Base-by-base conservation (phyloP, 2,888 invertebrate genomes). In the Euzetes globulus region DNA sequence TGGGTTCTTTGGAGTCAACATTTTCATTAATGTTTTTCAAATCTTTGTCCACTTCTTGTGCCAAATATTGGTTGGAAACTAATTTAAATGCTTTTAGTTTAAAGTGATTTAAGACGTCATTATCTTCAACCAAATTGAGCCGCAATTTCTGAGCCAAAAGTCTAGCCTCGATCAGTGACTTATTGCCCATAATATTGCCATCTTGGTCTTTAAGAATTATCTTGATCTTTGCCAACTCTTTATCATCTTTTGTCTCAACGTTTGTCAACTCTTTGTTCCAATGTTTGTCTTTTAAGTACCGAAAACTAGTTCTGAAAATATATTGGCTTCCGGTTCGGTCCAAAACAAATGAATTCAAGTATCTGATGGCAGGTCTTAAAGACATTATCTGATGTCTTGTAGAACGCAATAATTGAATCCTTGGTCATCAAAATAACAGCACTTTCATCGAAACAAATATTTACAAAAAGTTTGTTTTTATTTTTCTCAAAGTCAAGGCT, bases 81-180 rank as follows among this genome's bases (percentile, higher is more conserved):
- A 70, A 19, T 47, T 47, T 22, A 3, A 70, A 45, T n/a, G 1
- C 70, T 41, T 37, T 33, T 11, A 47, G 25, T 47, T 47, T 70
- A 17, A 25, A 13, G 1, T 60, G 25, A 15, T 22, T 22, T 19
- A 22, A 19, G 2, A 27, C 11, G 15, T 47, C 19, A 17, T 58
- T 71, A 0, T 55, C 71, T 58, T 74, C 33, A 13, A 74, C 27
- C 47, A 74, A 45, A 55, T 71, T 45, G 9, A 71, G 6, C n/a
- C n/a, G 13, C 58, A 63, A 19, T 41, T 75, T 72, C 17, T 63
- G 27, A 19, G 75, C 75, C 52, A 75, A 45, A 25, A 63, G n/a
- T 72, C n/a, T 37, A 1, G 75, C 60, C 50, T 75, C 75, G 15
- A 5, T 27, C 15, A 37, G 1, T 0, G 72, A 60, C 37, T 74